Percentiles rank a stretch among this genome's conserved stretches.
Evolutionary conservation across 2,888 invertebrate genomes (phyloP).

Genomic region (Xanthostigma xanthostigma): DNA sequence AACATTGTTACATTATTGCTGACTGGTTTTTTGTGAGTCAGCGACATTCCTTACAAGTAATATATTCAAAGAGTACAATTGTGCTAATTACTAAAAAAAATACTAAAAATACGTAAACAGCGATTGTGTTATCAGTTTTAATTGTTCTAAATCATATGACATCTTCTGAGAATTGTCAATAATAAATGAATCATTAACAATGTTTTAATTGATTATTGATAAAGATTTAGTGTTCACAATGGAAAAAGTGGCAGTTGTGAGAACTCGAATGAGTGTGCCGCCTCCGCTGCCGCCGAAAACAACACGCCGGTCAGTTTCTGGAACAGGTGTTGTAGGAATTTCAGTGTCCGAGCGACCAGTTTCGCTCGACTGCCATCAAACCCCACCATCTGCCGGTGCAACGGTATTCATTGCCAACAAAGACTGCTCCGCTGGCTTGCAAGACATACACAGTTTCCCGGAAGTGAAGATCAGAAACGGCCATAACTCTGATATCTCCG

Average conservation of each 20-base stretch:
- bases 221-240: slow-evolving; percentile 23
- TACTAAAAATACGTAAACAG: no score
- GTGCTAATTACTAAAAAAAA: no score
- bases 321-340: slow-evolving; percentile 25
- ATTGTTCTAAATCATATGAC: no score
- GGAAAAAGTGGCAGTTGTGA: slow-evolving; percentile 36
- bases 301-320: slow-evolving; percentile 18
- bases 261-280: slow-evolving; percentile 33
- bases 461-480: slow-evolving; percentile 13
- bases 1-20: no score
- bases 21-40: no score
- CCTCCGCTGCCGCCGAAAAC: slow-evolving; percentile 41
- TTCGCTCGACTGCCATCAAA: slow-evolving; percentile 16
- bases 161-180: no score
- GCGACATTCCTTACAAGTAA: no score
- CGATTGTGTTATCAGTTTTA: no score
- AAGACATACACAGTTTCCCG: slow-evolving; percentile 21
- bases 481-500: no score
- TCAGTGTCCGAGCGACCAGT: slow-evolving; percentile 15
- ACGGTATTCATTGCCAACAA: slow-evolving; percentile 31
- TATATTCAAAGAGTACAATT: no score
- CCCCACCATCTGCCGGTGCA: slow-evolving; percentile 23
- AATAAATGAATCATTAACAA: no score
- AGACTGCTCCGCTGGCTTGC: slow-evolving; percentile 12
- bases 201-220: no score